phyloP scores from a whole-genome alignment of 2,888 invertebrate species.

The Drosophila ezoana region DNA sequence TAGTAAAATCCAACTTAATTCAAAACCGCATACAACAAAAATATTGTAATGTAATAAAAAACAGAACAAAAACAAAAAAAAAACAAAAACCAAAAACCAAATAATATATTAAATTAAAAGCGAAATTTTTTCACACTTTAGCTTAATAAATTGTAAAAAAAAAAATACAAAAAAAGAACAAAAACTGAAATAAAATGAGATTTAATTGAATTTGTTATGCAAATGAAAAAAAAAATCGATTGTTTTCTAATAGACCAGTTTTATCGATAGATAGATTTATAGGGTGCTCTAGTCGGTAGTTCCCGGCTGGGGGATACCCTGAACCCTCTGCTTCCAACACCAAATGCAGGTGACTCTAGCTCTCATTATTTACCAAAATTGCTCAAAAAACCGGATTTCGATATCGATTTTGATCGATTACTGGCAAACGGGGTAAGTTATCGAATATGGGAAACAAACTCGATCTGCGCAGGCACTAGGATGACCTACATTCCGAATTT shows the following conservation, averaged over 20 bases:
- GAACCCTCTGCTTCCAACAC: too few relatives aligned
- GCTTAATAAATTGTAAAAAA: constrained; percentile 85
- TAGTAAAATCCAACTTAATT: constrained; percentile 61
- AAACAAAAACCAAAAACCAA: constrained; percentile 64
- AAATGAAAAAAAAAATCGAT: constrained; percentile 77
- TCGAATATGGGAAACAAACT: too few relatives aligned
- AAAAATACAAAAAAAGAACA: constrained; percentile 80
- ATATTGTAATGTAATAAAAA: constrained; percentile 74
- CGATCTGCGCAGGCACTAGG: too few relatives aligned
- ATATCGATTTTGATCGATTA: too few relatives aligned
- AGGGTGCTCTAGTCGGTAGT: too few relatives aligned
- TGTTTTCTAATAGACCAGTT: not conserved
- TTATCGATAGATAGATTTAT: not conserved
- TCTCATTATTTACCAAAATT: too few relatives aligned
- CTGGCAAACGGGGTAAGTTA: too few relatives aligned
- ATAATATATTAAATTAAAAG: constrained; percentile 81
- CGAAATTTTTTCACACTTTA: constrained; percentile 85
- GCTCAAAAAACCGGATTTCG: too few relatives aligned
- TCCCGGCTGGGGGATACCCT: too few relatives aligned
- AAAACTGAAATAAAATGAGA: constrained; percentile 84
- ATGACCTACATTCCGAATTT: too few relatives aligned
- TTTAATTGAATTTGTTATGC: constrained; percentile 85
- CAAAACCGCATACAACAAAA: constrained; percentile 73
- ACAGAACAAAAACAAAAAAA: constrained; percentile 57
- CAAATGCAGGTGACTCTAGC: too few relatives aligned